Evolutionary conservation across 1,140 invertebrate species (phyloP).

Genomic region (Ceratina australensis): DNA sequence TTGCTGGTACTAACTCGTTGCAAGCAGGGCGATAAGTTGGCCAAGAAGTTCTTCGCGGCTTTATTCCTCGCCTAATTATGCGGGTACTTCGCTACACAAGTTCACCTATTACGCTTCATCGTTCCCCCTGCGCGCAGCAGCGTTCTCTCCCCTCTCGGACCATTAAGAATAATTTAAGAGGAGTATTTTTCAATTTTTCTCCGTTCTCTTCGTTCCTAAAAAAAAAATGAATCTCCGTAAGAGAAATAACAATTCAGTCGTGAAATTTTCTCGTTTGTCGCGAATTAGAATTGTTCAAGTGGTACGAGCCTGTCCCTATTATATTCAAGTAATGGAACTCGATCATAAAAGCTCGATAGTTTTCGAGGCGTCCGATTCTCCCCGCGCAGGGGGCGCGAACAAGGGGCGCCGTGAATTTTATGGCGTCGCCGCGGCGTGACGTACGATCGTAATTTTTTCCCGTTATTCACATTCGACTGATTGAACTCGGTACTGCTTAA

Average conservation of each 20-base stretch:
- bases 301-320: background rate
- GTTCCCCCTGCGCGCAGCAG: background rate
- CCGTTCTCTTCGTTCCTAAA: background rate
- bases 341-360: background rate
- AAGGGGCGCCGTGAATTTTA: too few species aligned
- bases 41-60: background rate
- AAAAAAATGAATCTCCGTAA: too few species aligned
- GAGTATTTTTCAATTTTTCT: background rate
- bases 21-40: background rate
- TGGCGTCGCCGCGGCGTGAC: too few species aligned
- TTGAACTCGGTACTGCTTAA: too few species aligned
- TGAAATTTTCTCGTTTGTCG: background rate
- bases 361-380: too few species aligned
- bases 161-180: background rate
- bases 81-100: background rate
- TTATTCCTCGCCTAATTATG: background rate
- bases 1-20: background rate
- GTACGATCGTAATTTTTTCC: too few species aligned
- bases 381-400: too few species aligned
- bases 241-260: too few species aligned
- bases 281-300: background rate
- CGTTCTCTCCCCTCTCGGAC: too few species aligned
- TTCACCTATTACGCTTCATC: conserved; percentile 1
- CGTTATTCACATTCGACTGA: too few species aligned
- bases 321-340: background rate